These are phyloP conservation scores for Sciurus vulgaris DNA, from an alignment of 2,797 vertebrate genomes.

Conservation along the genomic window DNA sequence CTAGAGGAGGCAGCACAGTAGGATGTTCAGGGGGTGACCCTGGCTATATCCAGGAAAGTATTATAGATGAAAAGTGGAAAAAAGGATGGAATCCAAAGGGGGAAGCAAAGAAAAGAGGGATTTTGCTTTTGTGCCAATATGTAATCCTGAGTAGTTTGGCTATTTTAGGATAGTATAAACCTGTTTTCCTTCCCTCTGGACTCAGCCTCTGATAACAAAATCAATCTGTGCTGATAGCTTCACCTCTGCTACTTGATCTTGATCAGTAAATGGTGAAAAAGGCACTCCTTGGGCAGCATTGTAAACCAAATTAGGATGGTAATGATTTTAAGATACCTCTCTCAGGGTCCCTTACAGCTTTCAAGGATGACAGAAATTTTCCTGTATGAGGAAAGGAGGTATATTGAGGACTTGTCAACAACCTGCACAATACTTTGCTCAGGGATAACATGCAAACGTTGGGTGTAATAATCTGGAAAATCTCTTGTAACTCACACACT, in stretches of 20 bases:
- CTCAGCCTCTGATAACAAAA: not conserved
- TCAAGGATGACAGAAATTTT: not conserved
- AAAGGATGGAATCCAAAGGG: not conserved
- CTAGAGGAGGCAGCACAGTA: not conserved
- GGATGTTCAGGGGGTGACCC: not conserved
- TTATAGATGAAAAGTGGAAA: not conserved
- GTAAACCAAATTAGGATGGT: not conserved
- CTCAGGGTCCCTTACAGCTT: not conserved
- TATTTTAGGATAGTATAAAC: not conserved
- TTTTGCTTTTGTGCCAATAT: not conserved
- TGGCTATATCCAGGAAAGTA: not conserved
- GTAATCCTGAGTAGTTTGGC: conserved; percentile 11
- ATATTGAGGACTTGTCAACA: not conserved
- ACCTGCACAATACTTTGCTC: not conserved
- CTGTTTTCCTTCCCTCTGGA: not conserved
- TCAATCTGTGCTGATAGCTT: not conserved
- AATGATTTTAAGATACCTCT: not conserved
- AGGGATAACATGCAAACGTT: not conserved
- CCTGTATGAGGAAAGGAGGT: not conserved
- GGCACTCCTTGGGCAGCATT: not conserved
- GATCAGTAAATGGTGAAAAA: not conserved
- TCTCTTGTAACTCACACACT: not conserved
- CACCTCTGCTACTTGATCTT: not conserved
- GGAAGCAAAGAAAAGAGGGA: not conserved
- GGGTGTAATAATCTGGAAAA: conserved; percentile 26